These are phyloP conservation scores for Spilarctia lutea DNA, from an alignment of 2,888 invertebrate genomes.

Conservation along the genomic window DNA sequence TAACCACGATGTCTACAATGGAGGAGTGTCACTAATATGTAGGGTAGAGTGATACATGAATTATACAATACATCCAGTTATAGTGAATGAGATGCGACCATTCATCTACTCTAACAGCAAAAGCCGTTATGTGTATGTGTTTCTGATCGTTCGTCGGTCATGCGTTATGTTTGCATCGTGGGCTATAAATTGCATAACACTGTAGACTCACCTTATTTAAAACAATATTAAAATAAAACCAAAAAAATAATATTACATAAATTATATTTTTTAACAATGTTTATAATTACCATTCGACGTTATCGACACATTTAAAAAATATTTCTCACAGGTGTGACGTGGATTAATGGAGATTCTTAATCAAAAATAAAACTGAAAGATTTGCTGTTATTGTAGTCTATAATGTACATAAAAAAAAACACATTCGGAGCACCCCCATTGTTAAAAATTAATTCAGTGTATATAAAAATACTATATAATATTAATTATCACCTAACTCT, in stretches of 20 bases:
- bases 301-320: slow-evolving; percentile 69
- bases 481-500: slow-evolving; percentile 68
- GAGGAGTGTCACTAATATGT: slow-evolving; percentile 45
- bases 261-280: slow-evolving; percentile 84
- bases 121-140: slow-evolving; percentile 62
- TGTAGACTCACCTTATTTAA: slow-evolving; percentile 73
- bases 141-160: slow-evolving; percentile 44
- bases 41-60: slow-evolving; percentile 49
- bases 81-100: slow-evolving; percentile 64
- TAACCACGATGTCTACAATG: slow-evolving; percentile 42
- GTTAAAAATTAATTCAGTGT: slow-evolving; percentile 66
- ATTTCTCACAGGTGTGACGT: slow-evolving; percentile 71
- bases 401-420: slow-evolving; percentile 66
- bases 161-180: slow-evolving; percentile 54
- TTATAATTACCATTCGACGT: slow-evolving; percentile 74
- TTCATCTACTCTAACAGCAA: slow-evolving; percentile 79
- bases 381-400: slow-evolving; percentile 54
- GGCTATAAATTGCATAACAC: slow-evolving; percentile 85
- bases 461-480: slow-evolving; percentile 77
- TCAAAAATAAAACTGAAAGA: slow-evolving; percentile 38
- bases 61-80: slow-evolving; percentile 53
- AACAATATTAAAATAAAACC: slow-evolving; percentile 70
- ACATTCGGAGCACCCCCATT: slow-evolving; percentile 74
- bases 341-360: slow-evolving; percentile 75
- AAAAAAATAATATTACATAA: slow-evolving; percentile 79